Evolutionary conservation across 2,113 vertebrate genomes (phyloP).

Genomic region (Antigone vipio): DNA sequence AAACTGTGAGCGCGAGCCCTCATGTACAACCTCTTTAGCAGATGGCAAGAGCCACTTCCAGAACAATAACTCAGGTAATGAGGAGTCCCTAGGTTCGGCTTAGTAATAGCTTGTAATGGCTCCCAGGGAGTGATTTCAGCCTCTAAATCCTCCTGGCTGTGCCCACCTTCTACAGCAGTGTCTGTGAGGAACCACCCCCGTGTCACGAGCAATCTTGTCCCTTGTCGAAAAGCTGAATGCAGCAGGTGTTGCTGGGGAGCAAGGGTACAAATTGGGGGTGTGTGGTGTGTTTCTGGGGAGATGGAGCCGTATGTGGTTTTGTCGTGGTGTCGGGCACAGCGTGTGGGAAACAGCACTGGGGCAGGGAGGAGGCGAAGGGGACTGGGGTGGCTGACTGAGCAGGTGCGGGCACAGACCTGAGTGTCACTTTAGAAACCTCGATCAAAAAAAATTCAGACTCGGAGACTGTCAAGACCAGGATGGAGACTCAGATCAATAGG

Average conservation of each 20-base stretch:
- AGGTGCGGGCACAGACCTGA: neutral
- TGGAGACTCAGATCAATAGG: slow-evolving; percentile 5
- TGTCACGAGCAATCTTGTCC: neutral
- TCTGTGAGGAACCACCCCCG: neutral
- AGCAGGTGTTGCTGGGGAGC: neutral
- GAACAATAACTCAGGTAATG: neutral
- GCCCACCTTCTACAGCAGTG: neutral
- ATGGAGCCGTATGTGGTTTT: fast-evolving
- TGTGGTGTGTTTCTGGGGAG: fast-evolving
- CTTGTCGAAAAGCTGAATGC: neutral
- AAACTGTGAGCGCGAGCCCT: neutral
- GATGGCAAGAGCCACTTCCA: neutral
- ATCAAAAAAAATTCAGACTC: neutral
- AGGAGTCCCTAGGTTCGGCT: neutral
- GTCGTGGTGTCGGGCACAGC: fast-evolving
- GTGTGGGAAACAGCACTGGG: neutral
- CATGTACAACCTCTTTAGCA: neutral
- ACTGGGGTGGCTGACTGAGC: neutral
- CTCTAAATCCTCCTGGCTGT: neutral
- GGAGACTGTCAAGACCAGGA: neutral
- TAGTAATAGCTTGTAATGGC: neutral
- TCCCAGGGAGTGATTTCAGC: neutral
- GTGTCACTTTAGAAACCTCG: neutral
- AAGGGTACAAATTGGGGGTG: neutral
- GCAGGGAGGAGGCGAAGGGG: neutral